A percentile compares a stretch with the other conserved stretches of the same genome.
phyloP scores from a whole-genome alignment of 2,113 vertebrate genomes.

The Ammodytes marinus region DNA sequence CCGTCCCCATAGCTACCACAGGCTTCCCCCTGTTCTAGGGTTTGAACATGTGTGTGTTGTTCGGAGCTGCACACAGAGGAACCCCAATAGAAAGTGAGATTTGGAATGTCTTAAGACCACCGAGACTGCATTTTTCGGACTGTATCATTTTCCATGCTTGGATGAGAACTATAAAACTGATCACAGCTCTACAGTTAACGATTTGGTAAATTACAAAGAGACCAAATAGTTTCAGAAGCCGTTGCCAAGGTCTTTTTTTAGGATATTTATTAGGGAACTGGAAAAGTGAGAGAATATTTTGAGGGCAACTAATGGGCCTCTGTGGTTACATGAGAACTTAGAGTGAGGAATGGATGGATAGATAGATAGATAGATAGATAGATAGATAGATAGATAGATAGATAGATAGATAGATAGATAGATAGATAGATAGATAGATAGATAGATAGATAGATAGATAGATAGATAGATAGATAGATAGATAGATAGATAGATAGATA shows the following conservation, averaged over 20 bases:
- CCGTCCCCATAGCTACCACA: constrained; percentile 5
- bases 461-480: too few relatives aligned
- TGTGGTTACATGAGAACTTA: constrained; percentile 18
- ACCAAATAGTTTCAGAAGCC: constrained; percentile 44
- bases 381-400: too few relatives aligned
- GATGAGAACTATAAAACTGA: constrained; percentile 50
- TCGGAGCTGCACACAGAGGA: constrained; percentile 19
- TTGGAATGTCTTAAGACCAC: constrained; percentile 70
- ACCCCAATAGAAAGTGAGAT: constrained; percentile 44
- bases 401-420: too few relatives aligned
- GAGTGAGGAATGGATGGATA: background rate
- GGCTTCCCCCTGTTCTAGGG: constrained; percentile 31
- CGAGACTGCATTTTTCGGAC: constrained; percentile 33
- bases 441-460: too few relatives aligned
- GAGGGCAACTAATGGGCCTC: constrained; percentile 12
- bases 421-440: background rate
- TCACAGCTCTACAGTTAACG: constrained; percentile 50
- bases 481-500: background rate
- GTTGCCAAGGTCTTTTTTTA: constrained; percentile 36
- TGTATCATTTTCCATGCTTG: constrained; percentile 66
- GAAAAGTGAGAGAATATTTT: constrained; percentile 40
- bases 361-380: background rate
- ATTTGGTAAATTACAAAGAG: constrained; percentile 41
- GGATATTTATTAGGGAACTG: constrained; percentile 51
- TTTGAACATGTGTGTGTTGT: constrained; percentile 49